Base-by-base conservation (phyloP, 1,140 invertebrate species). In the Brachionus plicatilis region DNA sequence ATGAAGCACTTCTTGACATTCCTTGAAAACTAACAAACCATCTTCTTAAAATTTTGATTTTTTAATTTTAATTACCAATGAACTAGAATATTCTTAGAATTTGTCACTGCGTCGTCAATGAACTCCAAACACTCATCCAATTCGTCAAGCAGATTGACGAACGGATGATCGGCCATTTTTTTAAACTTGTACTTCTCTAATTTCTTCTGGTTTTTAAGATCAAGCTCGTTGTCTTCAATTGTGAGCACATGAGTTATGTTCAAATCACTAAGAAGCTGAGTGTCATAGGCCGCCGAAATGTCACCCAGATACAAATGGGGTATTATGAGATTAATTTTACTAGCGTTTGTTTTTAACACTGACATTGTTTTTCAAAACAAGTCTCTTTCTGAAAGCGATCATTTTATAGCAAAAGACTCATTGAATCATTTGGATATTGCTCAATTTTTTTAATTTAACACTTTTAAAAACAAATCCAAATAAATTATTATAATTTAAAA, bases 1-100 rank as follows among this genome's bases (percentile, higher is more conserved):
- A 41, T 20, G 68, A 72, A 4, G 68, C 68, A 20, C 68, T 72
- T 41, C 68, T 72, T 41, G 68, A 72, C 68, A 72, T 45, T 3
- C 68, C 68, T n/a, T 41, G 29, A 17, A 41, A 41, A 72, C 68
- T 72, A 41, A 45, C 24, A 70, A 70, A 29, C 3, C 27, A 29
- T 3, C 27, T 2, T 3, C 3, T 29, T 2, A 29, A 29, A 29
- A 29, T 29, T 29, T 29, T 29, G 27, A 29, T 29, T 12, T 45
- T 12, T 41, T 17, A 41, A 72, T 72, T 72, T 45, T 8, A 72
- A 37, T 37, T 72, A 72, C 68, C 68, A 72, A 41, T 72, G 68
- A n/a, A 72, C 33, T 72, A 72, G 33, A 41, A 72, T 72, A 43
- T 72, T 72, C 7, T 72, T 37, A 6, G 68, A 72, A 72, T 72